Evolutionary conservation across 2,888 invertebrate genomes (phyloP).

Genomic region (Stratiomys singularior): DNA sequence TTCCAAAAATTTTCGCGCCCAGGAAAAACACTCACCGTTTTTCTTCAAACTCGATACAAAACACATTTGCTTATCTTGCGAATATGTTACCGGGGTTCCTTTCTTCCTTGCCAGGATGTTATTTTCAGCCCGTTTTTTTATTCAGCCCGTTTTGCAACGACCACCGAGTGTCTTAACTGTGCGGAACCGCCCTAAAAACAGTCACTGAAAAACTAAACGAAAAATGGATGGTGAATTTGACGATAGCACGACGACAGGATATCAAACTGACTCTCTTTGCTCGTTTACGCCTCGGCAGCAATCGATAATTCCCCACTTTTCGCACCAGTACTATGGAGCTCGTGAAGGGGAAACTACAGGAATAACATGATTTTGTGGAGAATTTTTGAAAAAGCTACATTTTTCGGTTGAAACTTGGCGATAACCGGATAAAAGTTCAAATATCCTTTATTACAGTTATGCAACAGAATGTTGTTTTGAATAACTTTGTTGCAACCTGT

Average conservation of each 20-base stretch:
- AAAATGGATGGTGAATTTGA: slow-evolving; percentile 63
- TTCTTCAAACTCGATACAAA: not conserved
- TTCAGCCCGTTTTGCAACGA: slow-evolving; percentile 56
- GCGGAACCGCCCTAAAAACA: slow-evolving; percentile 67
- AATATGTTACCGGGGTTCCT: slow-evolving; percentile 34
- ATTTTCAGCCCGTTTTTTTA: slow-evolving; percentile 46
- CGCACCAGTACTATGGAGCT: not conserved
- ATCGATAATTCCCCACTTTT: slow-evolving; percentile 25
- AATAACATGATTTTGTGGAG: slow-evolving; percentile 22
- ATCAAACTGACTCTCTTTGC: not conserved
- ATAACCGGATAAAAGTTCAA: not conserved
- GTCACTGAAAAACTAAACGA: slow-evolving; percentile 66
- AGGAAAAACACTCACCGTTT: not conserved
- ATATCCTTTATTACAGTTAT: too few species aligned
- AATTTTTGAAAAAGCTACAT: not conserved
- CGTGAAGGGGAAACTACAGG: not conserved
- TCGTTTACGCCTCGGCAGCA: slow-evolving; percentile 21
- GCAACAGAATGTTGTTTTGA: too few species aligned
- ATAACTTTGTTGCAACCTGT: too few species aligned
- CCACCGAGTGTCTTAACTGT: slow-evolving; percentile 61
- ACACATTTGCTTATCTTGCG: not conserved
- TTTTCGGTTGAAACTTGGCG: not conserved
- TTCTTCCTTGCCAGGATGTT: slow-evolving; percentile 42
- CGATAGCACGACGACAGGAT: slow-evolving; percentile 59
- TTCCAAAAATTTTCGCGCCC: not conserved